These are phyloP conservation scores for Vollenhovia emeryi DNA, from an alignment of 1,140 invertebrate genomes.

Conservation along the genomic window DNA sequence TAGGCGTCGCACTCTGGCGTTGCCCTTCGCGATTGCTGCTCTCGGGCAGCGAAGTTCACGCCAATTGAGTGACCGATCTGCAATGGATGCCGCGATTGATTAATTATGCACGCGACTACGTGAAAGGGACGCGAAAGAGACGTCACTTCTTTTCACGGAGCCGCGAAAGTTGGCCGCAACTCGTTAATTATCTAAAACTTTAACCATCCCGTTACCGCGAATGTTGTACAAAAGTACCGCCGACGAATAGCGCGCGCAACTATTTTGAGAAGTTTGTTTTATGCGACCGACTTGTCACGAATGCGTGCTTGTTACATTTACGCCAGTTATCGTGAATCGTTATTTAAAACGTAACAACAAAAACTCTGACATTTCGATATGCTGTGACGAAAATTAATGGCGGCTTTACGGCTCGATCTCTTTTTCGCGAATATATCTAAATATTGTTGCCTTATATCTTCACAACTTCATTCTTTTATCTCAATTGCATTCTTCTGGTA, in stretches of 20 bases:
- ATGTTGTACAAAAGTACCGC: neutral
- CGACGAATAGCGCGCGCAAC: neutral
- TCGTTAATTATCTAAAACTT: constrained; percentile 35
- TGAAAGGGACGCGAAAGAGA: neutral
- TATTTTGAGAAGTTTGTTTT: neutral
- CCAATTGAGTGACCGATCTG: neutral
- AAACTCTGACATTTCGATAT: neutral
- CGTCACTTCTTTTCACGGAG: constrained; percentile 5
- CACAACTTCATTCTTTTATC: neutral
- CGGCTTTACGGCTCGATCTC: no score
- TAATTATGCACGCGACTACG: constrained; percentile 23
- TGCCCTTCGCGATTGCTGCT: neutral
- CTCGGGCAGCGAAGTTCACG: constrained; percentile 12
- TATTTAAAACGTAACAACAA: constrained; percentile 17
- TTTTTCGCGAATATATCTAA: neutral
- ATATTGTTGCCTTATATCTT: neutral
- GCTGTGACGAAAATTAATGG: neutral
- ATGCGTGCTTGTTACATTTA: constrained; percentile 24
- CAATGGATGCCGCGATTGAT: constrained; percentile 16
- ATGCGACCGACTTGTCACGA: neutral
- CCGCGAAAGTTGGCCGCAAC: neutral
- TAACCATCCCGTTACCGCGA: constrained; percentile 20
- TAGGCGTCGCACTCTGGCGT: neutral
- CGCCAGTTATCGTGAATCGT: neutral
- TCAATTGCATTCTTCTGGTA: neutral